Evolutionary conservation across 2,888 invertebrate genomes (phyloP).

Genomic region (Tetrapedia diversipes): DNA sequence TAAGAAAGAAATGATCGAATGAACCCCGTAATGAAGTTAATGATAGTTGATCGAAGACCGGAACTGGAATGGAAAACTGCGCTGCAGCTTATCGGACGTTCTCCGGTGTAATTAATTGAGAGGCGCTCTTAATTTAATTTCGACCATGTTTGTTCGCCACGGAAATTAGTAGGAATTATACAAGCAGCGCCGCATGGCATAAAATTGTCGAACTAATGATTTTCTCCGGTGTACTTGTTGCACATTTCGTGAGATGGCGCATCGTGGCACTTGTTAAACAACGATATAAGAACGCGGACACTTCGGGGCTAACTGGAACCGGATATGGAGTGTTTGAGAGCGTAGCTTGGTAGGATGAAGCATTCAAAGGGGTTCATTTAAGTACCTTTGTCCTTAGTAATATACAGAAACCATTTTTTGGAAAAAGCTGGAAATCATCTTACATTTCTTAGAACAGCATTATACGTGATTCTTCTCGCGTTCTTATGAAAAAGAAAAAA

Average conservation of each 20-base stretch:
- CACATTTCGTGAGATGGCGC: constrained; percentile 66
- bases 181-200: constrained; percentile 62
- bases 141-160: constrained; percentile 3
- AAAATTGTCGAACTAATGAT: constrained; percentile 62
- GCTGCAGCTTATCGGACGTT: neutral
- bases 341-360: too few species aligned
- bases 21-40: neutral
- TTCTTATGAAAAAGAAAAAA: too few species aligned
- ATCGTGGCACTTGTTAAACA: constrained; percentile 44
- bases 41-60: neutral
- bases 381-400: too few species aligned
- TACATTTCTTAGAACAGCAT: too few species aligned
- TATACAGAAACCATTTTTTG: too few species aligned
- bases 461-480: too few species aligned
- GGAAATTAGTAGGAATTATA: constrained; percentile 51
- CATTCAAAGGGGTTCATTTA: too few species aligned
- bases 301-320: neutral
- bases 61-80: constrained; percentile 16
- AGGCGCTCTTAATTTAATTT: constrained; percentile 14
- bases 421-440: too few species aligned
- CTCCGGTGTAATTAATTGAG: constrained; percentile 27
- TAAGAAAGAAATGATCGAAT: neutral
- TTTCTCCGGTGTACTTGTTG: constrained; percentile 47
- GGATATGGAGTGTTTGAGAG: too few species aligned
- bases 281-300: neutral